Percentiles rank a stretch among this genome's conserved stretches.
Evolutionary conservation across 2,113 vertebrate species (phyloP).

Genomic region (Mirounga angustirostris): DNA sequence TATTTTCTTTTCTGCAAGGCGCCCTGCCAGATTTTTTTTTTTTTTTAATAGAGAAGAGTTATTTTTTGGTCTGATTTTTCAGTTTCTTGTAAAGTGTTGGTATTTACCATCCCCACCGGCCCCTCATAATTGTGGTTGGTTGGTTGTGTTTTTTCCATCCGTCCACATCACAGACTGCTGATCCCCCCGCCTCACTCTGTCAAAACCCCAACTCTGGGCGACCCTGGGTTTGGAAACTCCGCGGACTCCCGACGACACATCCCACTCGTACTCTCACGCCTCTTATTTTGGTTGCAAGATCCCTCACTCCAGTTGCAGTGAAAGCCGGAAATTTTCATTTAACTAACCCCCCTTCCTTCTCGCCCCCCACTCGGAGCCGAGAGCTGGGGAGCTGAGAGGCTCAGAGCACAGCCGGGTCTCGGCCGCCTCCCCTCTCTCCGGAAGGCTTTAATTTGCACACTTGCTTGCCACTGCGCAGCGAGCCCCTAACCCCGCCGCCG

Average conservation of each 20-base stretch:
- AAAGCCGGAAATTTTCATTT: constrained; percentile 80
- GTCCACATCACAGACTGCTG: constrained; percentile 13
- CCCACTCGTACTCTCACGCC: neutral
- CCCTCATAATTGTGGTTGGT: neutral
- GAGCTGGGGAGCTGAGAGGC: neutral
- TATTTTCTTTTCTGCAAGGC: constrained; percentile 80
- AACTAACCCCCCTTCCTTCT: neutral
- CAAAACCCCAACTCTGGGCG: constrained; percentile 58
- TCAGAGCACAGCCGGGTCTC: neutral
- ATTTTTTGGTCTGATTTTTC: constrained; percentile 66
- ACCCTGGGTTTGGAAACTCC: constrained; percentile 17
- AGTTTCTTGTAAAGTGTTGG: constrained; percentile 68
- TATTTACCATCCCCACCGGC: constrained; percentile 11
- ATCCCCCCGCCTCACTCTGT: constrained; percentile 53
- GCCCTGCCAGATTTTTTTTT: constrained; percentile 65
- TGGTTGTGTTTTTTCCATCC: constrained; percentile 49
- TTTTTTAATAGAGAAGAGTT: constrained; percentile 52
- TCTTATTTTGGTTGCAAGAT: constrained; percentile 12
- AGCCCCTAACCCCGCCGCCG: neutral
- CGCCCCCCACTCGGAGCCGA: neutral
- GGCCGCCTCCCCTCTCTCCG: constrained; percentile 67
- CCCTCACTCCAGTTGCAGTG: constrained; percentile 20
- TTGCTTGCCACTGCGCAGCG: constrained; percentile 36
- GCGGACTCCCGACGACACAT: constrained; percentile 39
- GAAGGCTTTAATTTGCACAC: constrained; percentile 82